Base-by-base conservation (phyloP, 2,113 vertebrate species). In the Azemiops feae region DNA sequence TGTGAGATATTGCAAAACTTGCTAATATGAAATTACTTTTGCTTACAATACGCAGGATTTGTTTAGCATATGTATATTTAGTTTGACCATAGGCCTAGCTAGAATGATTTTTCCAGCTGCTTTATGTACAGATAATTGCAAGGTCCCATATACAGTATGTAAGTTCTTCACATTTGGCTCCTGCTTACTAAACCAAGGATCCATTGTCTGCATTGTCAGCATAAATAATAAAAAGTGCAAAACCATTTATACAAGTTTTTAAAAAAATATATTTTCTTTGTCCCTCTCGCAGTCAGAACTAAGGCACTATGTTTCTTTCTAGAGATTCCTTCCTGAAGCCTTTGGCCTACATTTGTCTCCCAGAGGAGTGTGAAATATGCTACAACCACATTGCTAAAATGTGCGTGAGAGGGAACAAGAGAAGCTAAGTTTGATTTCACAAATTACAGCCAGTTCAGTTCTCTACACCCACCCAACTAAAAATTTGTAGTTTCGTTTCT, bases 271-370 rank as follows among this genome's bases (percentile, higher is more conserved):
- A 43, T 81, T 30, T 47, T 54, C 54, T 93, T 45, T n/a, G 93
- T 91, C 12, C 85, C 86, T 89, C 94, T 90, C 90, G 50, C 94
- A 93, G 95, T 54, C 20, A 69, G 23, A 74, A 88, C 94, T 94
- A 87, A 94, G 94, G 95, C 91, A 3, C 0, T 50, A 95, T 88
- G 94, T 95, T 93, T 93, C 87, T 94, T 87, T 92, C 81, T 91
- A 39, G 92, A 96, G 95, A 87, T 69, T 96, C 64, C 96, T 94
- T 91, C 95, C 87, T 92, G 89, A 95, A 97, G 96, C 92, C 92
- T 96, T 96, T 95, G 95, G 94, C 94, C 95, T 96, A 92, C 93
- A 95, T 97, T 69, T 89, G 93, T 95, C 92, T 96, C 95, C 95
- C 93, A 85, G 92, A 93, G 94, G 95, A 93, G 91, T 93, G 94